These are phyloP conservation scores for Tiphia femorata DNA, from an alignment of 2,888 invertebrate genomes.

Conservation along the genomic window DNA sequence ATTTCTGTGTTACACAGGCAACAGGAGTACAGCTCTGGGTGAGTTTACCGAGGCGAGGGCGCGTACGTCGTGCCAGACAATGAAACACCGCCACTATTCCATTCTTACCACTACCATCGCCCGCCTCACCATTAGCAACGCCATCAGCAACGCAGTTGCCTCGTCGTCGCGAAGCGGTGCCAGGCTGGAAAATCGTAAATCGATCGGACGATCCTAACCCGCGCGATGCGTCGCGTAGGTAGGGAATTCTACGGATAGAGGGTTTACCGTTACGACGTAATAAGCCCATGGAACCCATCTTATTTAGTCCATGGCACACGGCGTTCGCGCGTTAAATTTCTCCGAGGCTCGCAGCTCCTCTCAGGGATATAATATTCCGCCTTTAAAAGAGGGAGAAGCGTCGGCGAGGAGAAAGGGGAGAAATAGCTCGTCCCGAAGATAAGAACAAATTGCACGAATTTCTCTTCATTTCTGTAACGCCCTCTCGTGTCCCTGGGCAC, in stretches of 20 bases:
- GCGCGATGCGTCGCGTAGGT: not conserved
- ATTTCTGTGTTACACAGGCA: conserved; percentile 25
- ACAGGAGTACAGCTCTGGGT: too few species aligned
- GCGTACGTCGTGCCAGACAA: not conserved
- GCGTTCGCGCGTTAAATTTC: too few species aligned
- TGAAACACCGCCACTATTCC: too few species aligned
- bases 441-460: conserved; percentile 47
- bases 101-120: not conserved
- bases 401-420: too few species aligned
- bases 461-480: conserved; percentile 41
- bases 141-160: too few species aligned
- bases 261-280: not conserved
- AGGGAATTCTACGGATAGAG: not conserved
- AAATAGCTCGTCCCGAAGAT: conserved; percentile 25
- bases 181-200: not conserved
- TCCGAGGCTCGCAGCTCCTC: too few species aligned
- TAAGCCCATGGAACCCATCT: not conserved
- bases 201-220: too few species aligned
- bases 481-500: conserved; percentile 23
- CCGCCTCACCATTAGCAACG: too few species aligned
- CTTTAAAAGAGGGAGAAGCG: conserved; percentile 2
- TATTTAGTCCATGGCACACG: not conserved
- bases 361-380: conserved; percentile 22
- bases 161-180: too few species aligned
- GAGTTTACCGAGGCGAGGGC: too few species aligned